Percentiles rank a stretch among this genome's conserved stretches.
phyloP scores from a whole-genome alignment of 1,140 invertebrate genomes.

The Brachionus calyciflorus region DNA sequence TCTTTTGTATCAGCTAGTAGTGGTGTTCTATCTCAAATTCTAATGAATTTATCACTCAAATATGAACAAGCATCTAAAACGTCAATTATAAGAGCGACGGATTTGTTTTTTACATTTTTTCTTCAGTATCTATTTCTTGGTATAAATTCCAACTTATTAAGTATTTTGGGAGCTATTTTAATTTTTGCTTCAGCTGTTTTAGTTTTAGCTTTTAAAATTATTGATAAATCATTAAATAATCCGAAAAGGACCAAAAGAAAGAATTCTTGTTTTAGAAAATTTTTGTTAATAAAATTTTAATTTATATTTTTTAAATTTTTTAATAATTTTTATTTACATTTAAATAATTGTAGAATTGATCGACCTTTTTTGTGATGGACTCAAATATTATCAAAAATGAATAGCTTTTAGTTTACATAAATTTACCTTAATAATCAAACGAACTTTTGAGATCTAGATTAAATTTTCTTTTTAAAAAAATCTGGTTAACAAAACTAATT shows the following conservation, averaged over 20 bases:
- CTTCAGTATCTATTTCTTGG: constrained; percentile 27
- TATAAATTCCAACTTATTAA: constrained; percentile 35
- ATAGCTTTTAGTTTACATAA: no score
- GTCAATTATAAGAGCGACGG: constrained; percentile 6
- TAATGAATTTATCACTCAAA: constrained; percentile 39
- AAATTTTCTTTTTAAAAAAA: no score
- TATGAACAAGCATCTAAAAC: constrained; percentile 40
- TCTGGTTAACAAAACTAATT: no score
- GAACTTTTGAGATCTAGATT: no score
- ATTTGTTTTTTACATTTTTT: constrained; percentile 25
- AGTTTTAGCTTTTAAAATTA: constrained; percentile 21
- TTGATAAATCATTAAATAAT: not conserved
- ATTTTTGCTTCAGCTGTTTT: constrained; percentile 21
- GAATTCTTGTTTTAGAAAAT: not conserved
- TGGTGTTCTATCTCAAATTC: constrained; percentile 24
- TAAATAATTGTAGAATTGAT: no score
- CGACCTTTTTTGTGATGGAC: no score
- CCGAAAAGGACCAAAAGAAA: not conserved
- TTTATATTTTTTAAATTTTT: not conserved
- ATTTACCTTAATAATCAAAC: no score
- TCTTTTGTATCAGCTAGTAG: constrained; percentile 8
- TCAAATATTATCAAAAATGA: no score
- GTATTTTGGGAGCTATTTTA: constrained; percentile 17
- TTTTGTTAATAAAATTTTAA: not conserved
- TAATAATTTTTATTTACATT: no score